Evolutionary conservation across 2,113 vertebrate species (phyloP), one percentile per base, ranked within the genome.

Genomic region (Lepus americanus): DNA sequence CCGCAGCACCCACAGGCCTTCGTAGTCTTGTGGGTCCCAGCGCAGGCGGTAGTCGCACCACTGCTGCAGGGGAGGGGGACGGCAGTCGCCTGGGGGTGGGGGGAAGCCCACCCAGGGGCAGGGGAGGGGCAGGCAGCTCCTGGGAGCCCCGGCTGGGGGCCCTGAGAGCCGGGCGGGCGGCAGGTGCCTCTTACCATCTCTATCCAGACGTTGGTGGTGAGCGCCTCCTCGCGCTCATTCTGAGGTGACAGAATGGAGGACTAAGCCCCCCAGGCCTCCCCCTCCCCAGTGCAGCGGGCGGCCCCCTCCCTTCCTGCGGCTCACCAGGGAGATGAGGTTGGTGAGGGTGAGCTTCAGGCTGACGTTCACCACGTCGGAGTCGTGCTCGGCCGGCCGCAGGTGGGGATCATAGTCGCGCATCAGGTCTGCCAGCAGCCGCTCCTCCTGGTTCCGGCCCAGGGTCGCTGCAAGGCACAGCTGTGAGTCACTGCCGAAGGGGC

Each of bases 261-360:
- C 67, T 94, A 9, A 97, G 79, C 14, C 31, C 36, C 49, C 67
- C 3, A 3, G 11, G 16, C 9, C 77, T 67, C 12, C 25, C 10
- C 31, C 33, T 9, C 31, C 39, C 31, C 23, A 8, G 8, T 20
- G 7, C 74, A 9, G 12, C 4, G 29, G 53, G 23, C 27, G 31
- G 16, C 33, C 66, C 51, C 31, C 20, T 9, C 23, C 23, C 10
- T 25, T 11, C 2, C 25, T 2, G 0, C 22, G 0, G 92, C 98
- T 98, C 97, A 99, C 99, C 99, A 99, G 96, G 83, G 99, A 99
- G 98, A 99, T 99, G 95, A 99, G 99, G 97, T 99, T 99, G 97
- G 99, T 99, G 92, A 99, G 99, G 0, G 99, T 99, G 97, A 99
- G 98, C 98, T 99, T 99, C 95, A 99, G 98, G 91, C 98, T 97